Evolutionary conservation across 2,797 vertebrate genomes (phyloP).

Genomic region (Pristis pectinata): DNA sequence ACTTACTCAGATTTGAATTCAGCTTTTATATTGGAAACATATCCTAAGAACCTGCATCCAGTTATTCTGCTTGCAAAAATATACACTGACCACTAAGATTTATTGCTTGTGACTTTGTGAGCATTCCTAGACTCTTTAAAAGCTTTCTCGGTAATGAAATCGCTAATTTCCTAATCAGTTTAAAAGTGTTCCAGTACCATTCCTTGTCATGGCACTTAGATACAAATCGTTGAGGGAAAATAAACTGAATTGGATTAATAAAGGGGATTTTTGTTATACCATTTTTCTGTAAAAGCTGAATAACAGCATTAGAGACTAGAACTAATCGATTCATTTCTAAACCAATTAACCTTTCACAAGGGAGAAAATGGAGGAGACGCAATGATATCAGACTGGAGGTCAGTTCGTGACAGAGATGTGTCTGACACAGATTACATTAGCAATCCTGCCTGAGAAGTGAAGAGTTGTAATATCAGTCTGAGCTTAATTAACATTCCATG

Average conservation of each 20-base stretch:
- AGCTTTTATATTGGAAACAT: background rate
- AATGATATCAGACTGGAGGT: conserved; percentile 20
- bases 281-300: conserved; percentile 59
- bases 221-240: conserved; percentile 32
- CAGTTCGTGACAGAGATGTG: background rate
- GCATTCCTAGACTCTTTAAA: conserved; percentile 6
- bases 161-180: conserved; percentile 34
- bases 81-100: background rate
- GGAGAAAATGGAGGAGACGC: conserved; percentile 51
- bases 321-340: conserved; percentile 79
- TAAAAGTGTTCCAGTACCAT: background rate
- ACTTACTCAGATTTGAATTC: background rate
- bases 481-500: conserved; percentile 55
- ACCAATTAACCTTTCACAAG: conserved; percentile 80
- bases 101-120: conserved; percentile 11
- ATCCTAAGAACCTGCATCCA: background rate
- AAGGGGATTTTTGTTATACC: conserved; percentile 13
- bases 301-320: conserved; percentile 73
- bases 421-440: conserved; percentile 26
- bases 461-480: background rate
- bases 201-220: conserved; percentile 4
- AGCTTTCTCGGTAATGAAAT: conserved; percentile 31
- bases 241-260: conserved; percentile 29
- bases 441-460: conserved; percentile 43
- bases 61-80: background rate